These are phyloP conservation scores for Mixornis gularis DNA, from an alignment of 2,113 vertebrate species.

Conservation along the genomic window DNA sequence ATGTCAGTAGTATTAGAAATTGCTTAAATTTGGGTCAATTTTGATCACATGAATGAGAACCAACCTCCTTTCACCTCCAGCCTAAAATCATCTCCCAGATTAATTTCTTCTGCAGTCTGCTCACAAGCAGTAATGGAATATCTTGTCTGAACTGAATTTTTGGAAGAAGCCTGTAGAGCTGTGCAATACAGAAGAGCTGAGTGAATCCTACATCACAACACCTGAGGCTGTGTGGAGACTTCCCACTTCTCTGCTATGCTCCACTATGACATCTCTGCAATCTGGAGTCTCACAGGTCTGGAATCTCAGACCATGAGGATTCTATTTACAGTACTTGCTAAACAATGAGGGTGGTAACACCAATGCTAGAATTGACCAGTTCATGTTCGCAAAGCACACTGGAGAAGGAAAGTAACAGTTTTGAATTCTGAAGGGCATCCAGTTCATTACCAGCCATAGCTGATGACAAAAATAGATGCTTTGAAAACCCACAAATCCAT, in stretches of 20 bases:
- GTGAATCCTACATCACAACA: neutral
- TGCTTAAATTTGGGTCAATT: neutral
- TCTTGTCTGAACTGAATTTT: neutral
- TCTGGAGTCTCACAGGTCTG: neutral
- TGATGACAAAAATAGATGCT: neutral
- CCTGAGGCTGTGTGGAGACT: fast-evolving
- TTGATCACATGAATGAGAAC: neutral
- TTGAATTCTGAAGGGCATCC: neutral
- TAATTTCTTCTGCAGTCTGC: neutral
- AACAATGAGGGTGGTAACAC: neutral
- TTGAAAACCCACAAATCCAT: neutral
- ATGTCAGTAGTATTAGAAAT: neutral
- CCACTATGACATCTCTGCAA: neutral
- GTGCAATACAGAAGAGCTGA: neutral
- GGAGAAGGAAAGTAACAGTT: neutral
- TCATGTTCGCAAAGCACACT: neutral
- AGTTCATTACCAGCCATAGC: neutral
- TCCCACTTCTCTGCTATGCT: neutral
- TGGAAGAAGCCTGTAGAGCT: neutral
- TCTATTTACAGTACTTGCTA: neutral
- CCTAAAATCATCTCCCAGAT: neutral
- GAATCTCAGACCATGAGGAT: neutral
- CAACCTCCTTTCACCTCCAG: neutral
- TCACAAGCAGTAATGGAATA: neutral
- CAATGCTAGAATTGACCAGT: neutral